Evolutionary conservation across 1,140 invertebrate species (phyloP).

Genomic region (Campoletis sonorensis): DNA sequence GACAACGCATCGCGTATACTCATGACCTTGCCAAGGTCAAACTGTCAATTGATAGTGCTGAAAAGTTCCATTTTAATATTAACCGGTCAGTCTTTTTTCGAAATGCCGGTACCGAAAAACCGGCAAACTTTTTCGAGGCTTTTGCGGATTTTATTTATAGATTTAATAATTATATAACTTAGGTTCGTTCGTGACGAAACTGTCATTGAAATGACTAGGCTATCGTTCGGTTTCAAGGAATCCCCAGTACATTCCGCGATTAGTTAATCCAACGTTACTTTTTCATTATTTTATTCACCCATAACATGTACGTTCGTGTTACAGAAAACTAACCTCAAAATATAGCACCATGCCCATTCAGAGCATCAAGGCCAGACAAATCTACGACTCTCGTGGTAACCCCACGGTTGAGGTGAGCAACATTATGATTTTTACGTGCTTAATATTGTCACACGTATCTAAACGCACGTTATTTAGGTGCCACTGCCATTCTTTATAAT

Average conservation of each 20-base stretch:
- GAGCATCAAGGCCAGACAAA: slow-evolving; percentile 95
- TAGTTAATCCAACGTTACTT: background rate
- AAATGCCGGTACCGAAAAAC: background rate
- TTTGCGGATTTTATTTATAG: too few relatives aligned
- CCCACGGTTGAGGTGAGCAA: slow-evolving; percentile 94
- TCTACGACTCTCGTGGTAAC: slow-evolving; percentile 99
- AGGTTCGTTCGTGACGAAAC: too few relatives aligned
- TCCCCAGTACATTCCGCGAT: too few relatives aligned
- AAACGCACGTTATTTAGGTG: too few relatives aligned
- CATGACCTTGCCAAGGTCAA: slow-evolving; percentile 62
- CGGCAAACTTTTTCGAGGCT: too few relatives aligned
- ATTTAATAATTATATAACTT: too few relatives aligned
- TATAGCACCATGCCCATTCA: slow-evolving; percentile 82
- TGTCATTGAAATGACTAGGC: too few relatives aligned
- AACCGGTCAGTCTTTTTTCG: background rate
- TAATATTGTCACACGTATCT: slow-evolving; percentile 24
- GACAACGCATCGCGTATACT: background rate
- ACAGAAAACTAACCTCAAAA: slow-evolving; percentile 59
- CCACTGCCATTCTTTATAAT: too few relatives aligned
- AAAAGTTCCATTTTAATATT: background rate
- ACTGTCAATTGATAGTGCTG: slow-evolving; percentile 13
- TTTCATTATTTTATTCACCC: background rate
- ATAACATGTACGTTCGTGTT: slow-evolving; percentile 43
- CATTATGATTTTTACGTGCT: slow-evolving; percentile 52
- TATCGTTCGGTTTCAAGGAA: too few relatives aligned